These are phyloP conservation scores for Herminia tarsipennalis DNA, from an alignment of 2,888 invertebrate species.

Conservation along the genomic window DNA sequence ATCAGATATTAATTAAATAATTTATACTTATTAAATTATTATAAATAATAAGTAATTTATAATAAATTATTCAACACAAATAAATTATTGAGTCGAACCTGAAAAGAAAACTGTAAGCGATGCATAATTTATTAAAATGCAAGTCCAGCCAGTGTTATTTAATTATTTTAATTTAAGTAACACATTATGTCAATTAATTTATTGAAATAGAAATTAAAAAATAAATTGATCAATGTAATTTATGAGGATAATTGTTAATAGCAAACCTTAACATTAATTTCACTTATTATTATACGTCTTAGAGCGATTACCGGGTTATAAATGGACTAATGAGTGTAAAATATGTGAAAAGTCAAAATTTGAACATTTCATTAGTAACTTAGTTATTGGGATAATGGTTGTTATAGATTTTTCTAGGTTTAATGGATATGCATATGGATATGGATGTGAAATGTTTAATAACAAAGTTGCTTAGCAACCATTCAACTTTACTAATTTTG, in stretches of 20 bases:
- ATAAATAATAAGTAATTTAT: too few relatives aligned
- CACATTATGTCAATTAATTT: constrained; percentile 57
- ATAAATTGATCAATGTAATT: constrained; percentile 24
- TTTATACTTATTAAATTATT: too few relatives aligned
- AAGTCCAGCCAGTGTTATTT: constrained; percentile 35
- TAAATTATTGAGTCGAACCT: not conserved
- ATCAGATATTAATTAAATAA: too few relatives aligned
- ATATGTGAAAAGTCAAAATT: constrained; percentile 45
- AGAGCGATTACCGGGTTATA: constrained; percentile 25
- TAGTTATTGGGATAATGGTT: constrained; percentile 29
- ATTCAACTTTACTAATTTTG: too few relatives aligned
- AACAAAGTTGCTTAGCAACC: too few relatives aligned
- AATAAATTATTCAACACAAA: constrained; percentile 7
- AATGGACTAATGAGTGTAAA: constrained; percentile 41
- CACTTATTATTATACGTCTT: constrained; percentile 23
- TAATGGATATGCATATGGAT: too few relatives aligned
- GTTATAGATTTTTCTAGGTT: constrained; percentile 36
- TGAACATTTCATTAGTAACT: constrained; percentile 51
- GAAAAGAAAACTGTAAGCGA: not conserved
- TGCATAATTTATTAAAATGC: constrained; percentile 13
- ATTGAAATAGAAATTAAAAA: constrained; percentile 39
- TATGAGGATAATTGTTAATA: constrained; percentile 20
- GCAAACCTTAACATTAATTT: constrained; percentile 27
- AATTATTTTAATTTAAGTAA: constrained; percentile 36
- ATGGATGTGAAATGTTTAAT: too few relatives aligned